Evolutionary conservation across 2,888 invertebrate genomes (phyloP), one percentile per base, ranked within the genome.

Genomic region (Apamea crenata): DNA sequence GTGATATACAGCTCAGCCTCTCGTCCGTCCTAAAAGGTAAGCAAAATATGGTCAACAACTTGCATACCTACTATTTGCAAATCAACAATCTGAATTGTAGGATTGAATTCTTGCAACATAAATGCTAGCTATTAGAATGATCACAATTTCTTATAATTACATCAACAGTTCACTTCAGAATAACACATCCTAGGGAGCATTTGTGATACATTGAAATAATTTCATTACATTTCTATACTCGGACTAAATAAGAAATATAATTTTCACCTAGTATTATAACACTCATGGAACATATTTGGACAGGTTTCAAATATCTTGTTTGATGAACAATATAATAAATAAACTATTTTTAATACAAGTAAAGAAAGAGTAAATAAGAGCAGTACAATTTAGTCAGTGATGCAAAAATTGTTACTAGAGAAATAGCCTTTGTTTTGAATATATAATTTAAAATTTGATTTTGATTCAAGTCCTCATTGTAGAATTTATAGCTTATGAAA

Each of bases 1-100:
- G 97, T 97, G 97, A 97, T 97, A 97, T 96, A 96, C 97, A 96
- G 97, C 97, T 96, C 97, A 96, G 97, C 97, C 97, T 96, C 95
- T 96, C 95, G 97, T 97, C 97, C 97, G 97, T 97, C 97, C 97
- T 97, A 96, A 94, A 97, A 97, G 97, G 97, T 97, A 90, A 84
- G 88, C 50, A 61, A 72, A 80, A 36, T 71, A 29, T 56, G 32
- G 18, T 67, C 61, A 59, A 40, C 29, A 66, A 56, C 21, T 56
- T 65, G 36, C 40, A 53, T 65, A 77, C 14, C 44, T 61, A 75
- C 40, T 53, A 53, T 69, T 72, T 76, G 29, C 47, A 56, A 53
- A 76, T 70, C 67, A 71, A 56, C 40, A 32, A 74, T 47, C 53
- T 75, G 29, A 75, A 56, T 56, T 53, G 21, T 67, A 67, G 40